Evolutionary conservation across 2,113 vertebrate species (phyloP).

Genomic region (cat (Felis catus)): F.catus_Fca126_mat1.0 CM031412.1:111849501-111850000

Average conservation of each 20-base stretch:
- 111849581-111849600: conserved; percentile 58
- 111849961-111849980: conserved; percentile 83
- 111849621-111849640: neutral
- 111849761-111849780: neutral
- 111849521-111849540: neutral
- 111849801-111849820: neutral
- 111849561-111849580: neutral
- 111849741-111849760: neutral
- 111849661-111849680: neutral
- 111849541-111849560: neutral
- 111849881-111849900: neutral
- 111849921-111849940: conserved; percentile 81
- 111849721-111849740: neutral
- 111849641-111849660: neutral
- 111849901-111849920: conserved; percentile 73
- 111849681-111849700: neutral
- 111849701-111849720: neutral
- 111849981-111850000: conserved; percentile 86
- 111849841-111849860: neutral
- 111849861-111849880: neutral
- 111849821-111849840: neutral
- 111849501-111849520: neutral
- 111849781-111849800: too few species aligned
- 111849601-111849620: conserved; percentile 48
- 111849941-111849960: conserved; percentile 80